Evolutionary conservation across 2,113 vertebrate species (phyloP), one percentile per base, ranked within the genome.

Genomic region (Odontophorus gujanensis): DNA sequence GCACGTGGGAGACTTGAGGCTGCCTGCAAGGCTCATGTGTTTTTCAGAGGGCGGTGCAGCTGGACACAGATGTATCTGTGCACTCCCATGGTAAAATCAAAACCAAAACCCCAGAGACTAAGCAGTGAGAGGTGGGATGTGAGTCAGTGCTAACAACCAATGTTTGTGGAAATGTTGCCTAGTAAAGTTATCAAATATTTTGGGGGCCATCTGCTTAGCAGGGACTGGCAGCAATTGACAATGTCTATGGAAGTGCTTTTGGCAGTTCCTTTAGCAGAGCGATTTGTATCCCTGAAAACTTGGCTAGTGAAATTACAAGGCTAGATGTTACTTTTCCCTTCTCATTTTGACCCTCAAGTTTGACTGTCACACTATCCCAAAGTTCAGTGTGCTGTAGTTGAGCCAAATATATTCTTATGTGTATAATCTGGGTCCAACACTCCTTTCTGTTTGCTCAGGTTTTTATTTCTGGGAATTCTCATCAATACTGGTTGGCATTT

Each of bases 1-100:
- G 24, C 43, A 5, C 0, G 1, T 0, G 1, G 63, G 50, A 66
- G 36, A 5, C n/a, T 66, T 24, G 3, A 2, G 2, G 26, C 15
- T 94, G 12, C 30, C 58, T 82, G 30, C 30, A 48, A 81, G 50
- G n/a, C 14, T 43, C 2, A 0, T 61, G 17, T 85, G 50, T 5
- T 73, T 90, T 68, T n/a, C n/a, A 81, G 76, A 69, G 85, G 40
- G 15, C 0, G 1, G 36, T 21, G 14, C 50, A 2, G 2, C 16
- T 59, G 42, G 18, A 30, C 69, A 4, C 51, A 22, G 62, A 22
- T 38, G 25, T 61, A 79, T 53, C 45, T 53, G 36, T 48, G 13
- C 30, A 1, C 36, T 82, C 12, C 43, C 6, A 0, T 11, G 19
- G 21, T 77, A 81, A 93, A 82, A 88, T 43, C 45, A 73, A 94